phyloP scores from a whole-genome alignment of 1,140 invertebrate species.

The Muscidifurax raptorellus region DNA sequence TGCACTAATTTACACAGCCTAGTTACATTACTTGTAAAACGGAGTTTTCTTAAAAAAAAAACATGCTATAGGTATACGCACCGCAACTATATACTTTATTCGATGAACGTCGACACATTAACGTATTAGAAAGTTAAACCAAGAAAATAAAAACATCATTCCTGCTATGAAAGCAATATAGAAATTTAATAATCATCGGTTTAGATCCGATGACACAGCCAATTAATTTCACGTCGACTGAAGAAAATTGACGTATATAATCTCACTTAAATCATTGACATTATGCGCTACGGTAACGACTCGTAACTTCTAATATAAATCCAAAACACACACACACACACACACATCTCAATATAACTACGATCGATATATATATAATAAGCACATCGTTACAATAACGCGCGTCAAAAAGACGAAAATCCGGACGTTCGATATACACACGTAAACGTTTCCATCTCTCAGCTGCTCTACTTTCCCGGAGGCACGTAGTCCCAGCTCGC shows the following conservation, averaged over 20 bases:
- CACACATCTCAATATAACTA: too few species aligned
- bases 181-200: not conserved
- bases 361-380: not conserved
- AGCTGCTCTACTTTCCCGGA: slow-evolving; percentile 39
- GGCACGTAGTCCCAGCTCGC: not conserved
- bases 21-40: not conserved
- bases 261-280: not conserved
- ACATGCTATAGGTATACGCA: not conserved
- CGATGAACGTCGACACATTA: not conserved
- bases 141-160: not conserved
- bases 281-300: not conserved
- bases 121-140: not conserved
- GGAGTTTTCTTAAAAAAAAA: not conserved
- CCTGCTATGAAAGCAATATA: not conserved
- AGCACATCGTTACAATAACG: not conserved
- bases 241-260: not conserved
- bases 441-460: not conserved
- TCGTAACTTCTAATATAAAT: not conserved
- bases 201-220: not conserved
- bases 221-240: not conserved
- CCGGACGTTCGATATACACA: not conserved
- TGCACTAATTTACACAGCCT: not conserved
- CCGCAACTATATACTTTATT: not conserved
- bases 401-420: not conserved
- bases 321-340: not conserved